Percentiles rank a stretch among this genome's conserved stretches.
These are phyloP conservation scores for Hippocampus mohnikei DNA, from an alignment of 2,113 vertebrate species.

Conservation along the genomic window DNA sequence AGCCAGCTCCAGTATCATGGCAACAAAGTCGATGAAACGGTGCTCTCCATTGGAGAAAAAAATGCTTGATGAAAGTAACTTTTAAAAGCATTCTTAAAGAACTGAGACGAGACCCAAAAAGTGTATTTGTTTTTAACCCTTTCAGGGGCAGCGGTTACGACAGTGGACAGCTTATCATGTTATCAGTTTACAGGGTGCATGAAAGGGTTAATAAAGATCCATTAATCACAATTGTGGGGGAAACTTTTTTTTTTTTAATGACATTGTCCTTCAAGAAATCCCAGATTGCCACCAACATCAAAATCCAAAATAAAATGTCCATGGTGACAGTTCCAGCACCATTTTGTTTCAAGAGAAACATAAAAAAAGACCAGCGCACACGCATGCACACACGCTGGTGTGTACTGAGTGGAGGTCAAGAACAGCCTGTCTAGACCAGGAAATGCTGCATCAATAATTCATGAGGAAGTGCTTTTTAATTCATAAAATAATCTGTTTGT, in stretches of 20 bases:
- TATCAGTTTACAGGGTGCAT: too few species aligned
- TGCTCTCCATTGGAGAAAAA: not conserved
- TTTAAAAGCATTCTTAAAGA: not conserved
- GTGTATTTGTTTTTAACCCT: too few species aligned
- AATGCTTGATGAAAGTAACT: not conserved
- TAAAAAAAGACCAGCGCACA: not conserved
- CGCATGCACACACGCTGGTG: not conserved
- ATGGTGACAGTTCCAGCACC: not conserved
- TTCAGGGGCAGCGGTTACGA: too few species aligned
- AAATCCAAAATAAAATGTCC: not conserved
- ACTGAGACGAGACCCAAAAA: not conserved
- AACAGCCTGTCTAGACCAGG: not conserved
- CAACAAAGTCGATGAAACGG: not conserved
- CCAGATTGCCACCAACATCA: not conserved
- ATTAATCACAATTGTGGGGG: not conserved
- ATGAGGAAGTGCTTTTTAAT: not conserved
- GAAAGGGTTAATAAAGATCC: not conserved
- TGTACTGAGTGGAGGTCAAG: constrained; percentile 3
- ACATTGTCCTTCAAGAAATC: not conserved
- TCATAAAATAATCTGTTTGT: constrained; percentile 6
- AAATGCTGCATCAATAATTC: not conserved
- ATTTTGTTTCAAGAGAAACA: not conserved
- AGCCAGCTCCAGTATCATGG: not conserved
- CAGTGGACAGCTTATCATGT: not conserved
- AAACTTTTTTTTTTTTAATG: not conserved